These are phyloP conservation scores for Paragorgia papillata DNA, from an alignment of 92 coral and sea anemone species.

Conservation along the genomic window DNA sequence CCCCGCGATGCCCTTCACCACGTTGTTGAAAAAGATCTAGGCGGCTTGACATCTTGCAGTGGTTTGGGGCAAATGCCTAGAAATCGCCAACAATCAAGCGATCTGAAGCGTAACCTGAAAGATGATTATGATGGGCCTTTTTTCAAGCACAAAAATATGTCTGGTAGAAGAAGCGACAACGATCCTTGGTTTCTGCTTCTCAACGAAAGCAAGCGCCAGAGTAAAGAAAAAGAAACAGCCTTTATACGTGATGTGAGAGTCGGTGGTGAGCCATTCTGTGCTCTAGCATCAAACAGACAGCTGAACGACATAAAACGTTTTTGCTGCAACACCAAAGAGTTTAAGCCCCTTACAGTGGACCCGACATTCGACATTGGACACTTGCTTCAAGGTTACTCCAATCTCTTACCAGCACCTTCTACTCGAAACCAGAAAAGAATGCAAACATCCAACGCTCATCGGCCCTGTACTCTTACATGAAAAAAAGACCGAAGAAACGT, in stretches of 20 bases:
- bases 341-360: constrained; percentile 59
- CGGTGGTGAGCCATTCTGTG: no score
- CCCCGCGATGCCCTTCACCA: no score
- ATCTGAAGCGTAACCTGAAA: constrained; percentile 9
- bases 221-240: constrained; percentile 6
- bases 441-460: constrained; percentile 62
- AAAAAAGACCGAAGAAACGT: no score
- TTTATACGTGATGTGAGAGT: constrained; percentile 68
- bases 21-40: constrained; percentile 16
- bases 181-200: constrained; percentile 64
- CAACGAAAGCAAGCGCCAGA: constrained; percentile 48
- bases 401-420: no score
- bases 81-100: constrained; percentile 65
- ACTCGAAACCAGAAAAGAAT: constrained; percentile 46
- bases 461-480: constrained; percentile 67
- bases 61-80: constrained; percentile 66
- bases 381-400: constrained; percentile 58
- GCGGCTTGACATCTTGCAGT: constrained; percentile 47
- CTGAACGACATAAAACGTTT: constrained; percentile 53
- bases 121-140: constrained; percentile 1
- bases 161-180: constrained; percentile 42
- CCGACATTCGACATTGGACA: constrained; percentile 65
- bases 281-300: constrained; percentile 35
- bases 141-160: constrained; percentile 19
- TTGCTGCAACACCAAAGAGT: constrained; percentile 57